Conservation (phyloP, 2,797 vertebrate species). For the Ptychobarbus kaznakovi region DNA sequence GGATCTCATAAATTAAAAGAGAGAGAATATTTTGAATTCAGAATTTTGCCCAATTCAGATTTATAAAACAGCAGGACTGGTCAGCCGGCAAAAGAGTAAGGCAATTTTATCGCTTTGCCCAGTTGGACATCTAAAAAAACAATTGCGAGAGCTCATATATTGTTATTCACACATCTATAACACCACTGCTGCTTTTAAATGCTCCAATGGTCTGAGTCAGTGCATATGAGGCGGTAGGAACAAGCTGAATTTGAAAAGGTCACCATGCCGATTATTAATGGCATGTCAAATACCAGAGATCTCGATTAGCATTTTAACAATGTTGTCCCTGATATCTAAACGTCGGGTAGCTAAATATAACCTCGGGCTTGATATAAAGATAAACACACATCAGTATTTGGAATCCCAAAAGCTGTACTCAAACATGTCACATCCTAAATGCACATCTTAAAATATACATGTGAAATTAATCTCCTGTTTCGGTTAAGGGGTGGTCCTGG, state of each 20-base stretch:
- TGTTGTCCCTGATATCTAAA: constrained; percentile 44
- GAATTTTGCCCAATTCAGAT: not conserved
- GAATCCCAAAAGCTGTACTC: not conserved
- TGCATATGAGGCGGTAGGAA: constrained; percentile 55
- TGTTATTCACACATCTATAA: constrained; percentile 55
- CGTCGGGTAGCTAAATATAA: constrained; percentile 43
- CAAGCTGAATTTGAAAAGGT: constrained; percentile 66
- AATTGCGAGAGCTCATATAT: constrained; percentile 48
- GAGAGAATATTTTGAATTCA: not conserved
- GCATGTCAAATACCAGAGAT: constrained; percentile 65
- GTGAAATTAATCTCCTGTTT: constrained; percentile 9
- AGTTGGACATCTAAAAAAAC: constrained; percentile 54
- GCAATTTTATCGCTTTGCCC: constrained; percentile 31
- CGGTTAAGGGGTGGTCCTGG: constrained; percentile 31
- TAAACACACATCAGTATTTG: constrained; percentile 18
- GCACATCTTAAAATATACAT: constrained; percentile 28
- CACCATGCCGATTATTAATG: constrained; percentile 66
- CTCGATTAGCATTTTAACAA: constrained; percentile 59
- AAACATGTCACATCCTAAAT: not conserved
- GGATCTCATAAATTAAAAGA: not conserved
- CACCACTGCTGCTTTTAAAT: constrained; percentile 65
- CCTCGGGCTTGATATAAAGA: constrained; percentile 35
- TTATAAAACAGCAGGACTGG: constrained; percentile 14
- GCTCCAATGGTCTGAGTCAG: constrained; percentile 69
- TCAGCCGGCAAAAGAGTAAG: not conserved